Evolutionary conservation across 2,113 vertebrate species (phyloP).

Genomic region (Oryzias javanicus): DNA sequence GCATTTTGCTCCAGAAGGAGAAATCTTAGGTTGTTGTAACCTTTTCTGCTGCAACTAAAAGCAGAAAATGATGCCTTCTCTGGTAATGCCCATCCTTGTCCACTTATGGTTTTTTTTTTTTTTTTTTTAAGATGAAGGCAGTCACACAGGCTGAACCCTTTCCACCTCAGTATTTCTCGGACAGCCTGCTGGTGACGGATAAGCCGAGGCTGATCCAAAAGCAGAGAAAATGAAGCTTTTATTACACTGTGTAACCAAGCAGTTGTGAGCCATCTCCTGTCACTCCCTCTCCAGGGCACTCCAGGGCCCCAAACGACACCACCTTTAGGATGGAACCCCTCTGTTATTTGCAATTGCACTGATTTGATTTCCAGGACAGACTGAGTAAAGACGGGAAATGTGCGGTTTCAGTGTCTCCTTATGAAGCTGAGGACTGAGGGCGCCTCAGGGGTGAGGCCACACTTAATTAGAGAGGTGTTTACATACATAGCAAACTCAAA

Average conservation of each 20-base stretch:
- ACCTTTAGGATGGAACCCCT: constrained; percentile 38
- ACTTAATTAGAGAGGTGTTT: too few relatives aligned
- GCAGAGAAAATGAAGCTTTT: constrained; percentile 51
- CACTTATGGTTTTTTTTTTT: constrained; percentile 48
- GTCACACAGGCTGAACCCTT: constrained; percentile 17
- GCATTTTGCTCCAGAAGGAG: neutral
- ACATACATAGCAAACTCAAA: too few relatives aligned
- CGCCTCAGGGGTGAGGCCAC: neutral
- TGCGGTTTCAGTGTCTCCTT: constrained; percentile 8
- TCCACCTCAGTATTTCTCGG: constrained; percentile 16
- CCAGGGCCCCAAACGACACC: constrained; percentile 32
- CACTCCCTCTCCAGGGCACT: constrained; percentile 24
- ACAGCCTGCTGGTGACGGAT: constrained; percentile 51
- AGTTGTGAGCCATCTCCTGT: constrained; percentile 28
- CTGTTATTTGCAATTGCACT: constrained; percentile 39
- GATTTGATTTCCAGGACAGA: constrained; percentile 37
- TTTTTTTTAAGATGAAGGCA: constrained; percentile 30
- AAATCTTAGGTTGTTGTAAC: neutral
- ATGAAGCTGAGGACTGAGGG: constrained; percentile 16
- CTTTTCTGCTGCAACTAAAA: neutral
- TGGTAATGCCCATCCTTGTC: constrained; percentile 9
- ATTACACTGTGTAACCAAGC: constrained; percentile 45
- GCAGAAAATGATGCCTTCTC: constrained; percentile 21
- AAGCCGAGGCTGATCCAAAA: constrained; percentile 33
- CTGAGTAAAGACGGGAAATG: constrained; percentile 12